Percentiles rank a stretch among this genome's conserved stretches.
Evolutionary conservation across 2,113 vertebrate genomes (phyloP).

Genomic region (Amazona vittata): DNA sequence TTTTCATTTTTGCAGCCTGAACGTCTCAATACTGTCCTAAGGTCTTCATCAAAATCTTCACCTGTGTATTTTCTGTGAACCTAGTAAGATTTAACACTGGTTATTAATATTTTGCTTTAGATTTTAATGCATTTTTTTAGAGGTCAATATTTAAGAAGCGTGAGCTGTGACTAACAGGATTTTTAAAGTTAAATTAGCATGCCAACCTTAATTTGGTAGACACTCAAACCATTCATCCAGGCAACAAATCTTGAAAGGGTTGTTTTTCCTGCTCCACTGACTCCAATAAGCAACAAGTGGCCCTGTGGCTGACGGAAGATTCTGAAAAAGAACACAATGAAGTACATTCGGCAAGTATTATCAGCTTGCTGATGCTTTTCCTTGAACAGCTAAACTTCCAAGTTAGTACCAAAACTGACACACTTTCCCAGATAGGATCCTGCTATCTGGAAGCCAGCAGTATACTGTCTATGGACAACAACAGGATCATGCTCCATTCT

Average conservation of each 20-base stretch:
- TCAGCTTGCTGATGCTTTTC: neutral
- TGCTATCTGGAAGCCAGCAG: neutral
- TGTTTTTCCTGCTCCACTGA: conserved; percentile 97
- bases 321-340: conserved; percentile 57
- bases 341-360: neutral
- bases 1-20: conserved; percentile 99
- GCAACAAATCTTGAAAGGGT: conserved; percentile 97
- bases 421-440: neutral
- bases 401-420: neutral
- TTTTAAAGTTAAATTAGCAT: neutral
- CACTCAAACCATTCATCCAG: conserved; percentile 98
- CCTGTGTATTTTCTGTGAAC: conserved; percentile 98
- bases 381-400: neutral
- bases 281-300: conserved; percentile 95
- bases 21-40: conserved; percentile 93
- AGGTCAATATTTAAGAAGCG: neutral
- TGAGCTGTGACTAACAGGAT: neutral
- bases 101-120: neutral
- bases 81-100: conserved; percentile 60
- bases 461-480: neutral
- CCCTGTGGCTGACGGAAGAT: conserved; percentile 99
- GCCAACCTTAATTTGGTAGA: conserved; percentile 97
- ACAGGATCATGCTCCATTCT: neutral
- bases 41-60: conserved; percentile 97
- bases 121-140: neutral